phyloP scores from a whole-genome alignment of 2,797 vertebrate species.

The Champsocephalus gunnari region DNA sequence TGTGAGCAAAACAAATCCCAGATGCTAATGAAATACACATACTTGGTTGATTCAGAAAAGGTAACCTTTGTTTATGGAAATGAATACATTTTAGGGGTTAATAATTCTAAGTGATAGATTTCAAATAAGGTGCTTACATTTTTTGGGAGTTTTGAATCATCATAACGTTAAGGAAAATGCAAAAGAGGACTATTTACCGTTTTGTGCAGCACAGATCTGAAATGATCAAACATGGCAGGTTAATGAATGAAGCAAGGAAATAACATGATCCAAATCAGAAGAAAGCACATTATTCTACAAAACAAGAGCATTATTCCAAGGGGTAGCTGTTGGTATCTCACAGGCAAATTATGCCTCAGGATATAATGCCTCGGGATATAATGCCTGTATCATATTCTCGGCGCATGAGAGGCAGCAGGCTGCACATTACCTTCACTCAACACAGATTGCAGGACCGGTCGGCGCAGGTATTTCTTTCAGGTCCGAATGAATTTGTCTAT shows the following conservation, averaged over 20 bases:
- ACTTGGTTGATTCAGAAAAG: not conserved
- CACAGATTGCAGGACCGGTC: slow-evolving; percentile 78
- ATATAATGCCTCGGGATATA: slow-evolving; percentile 33
- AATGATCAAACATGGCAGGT: slow-evolving; percentile 70
- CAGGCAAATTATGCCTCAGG: slow-evolving; percentile 63
- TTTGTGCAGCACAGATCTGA: slow-evolving; percentile 85
- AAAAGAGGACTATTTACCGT: slow-evolving; percentile 81
- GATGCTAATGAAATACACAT: not conserved
- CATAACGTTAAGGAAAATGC: slow-evolving; percentile 6
- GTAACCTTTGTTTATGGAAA: not conserved
- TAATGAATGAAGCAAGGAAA: slow-evolving; percentile 43
- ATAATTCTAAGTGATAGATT: not conserved
- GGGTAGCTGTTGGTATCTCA: slow-evolving; percentile 57
- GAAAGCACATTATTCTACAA: slow-evolving; percentile 29
- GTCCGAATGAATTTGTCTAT: slow-evolving; percentile 82
- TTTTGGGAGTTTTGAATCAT: not conserved
- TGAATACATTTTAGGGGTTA: not conserved
- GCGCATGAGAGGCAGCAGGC: slow-evolving; percentile 73
- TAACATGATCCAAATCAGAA: slow-evolving; percentile 20
- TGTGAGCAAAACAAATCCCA: not conserved
- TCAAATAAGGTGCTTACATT: not conserved
- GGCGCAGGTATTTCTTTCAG: slow-evolving; percentile 79
- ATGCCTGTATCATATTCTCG: slow-evolving; percentile 74
- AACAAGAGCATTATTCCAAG: slow-evolving; percentile 50
- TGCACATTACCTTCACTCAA: slow-evolving; percentile 85